Base-by-base conservation (phyloP, 2,797 vertebrate species). In the Falco biarmicus region DNA sequence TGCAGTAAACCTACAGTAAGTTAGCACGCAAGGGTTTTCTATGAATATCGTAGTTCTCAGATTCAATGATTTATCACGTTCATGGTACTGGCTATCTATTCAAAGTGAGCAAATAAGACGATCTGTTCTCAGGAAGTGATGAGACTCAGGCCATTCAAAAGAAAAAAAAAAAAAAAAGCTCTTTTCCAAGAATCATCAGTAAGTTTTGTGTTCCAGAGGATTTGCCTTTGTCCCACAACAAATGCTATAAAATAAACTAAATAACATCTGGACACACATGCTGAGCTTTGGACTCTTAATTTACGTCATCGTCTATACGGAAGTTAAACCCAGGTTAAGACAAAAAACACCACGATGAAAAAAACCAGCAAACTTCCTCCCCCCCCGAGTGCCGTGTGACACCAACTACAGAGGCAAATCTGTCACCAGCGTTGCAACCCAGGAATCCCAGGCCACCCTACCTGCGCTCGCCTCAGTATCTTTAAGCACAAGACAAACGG, bases 381-480 rank as follows among this genome's bases (percentile, higher is more conserved):
- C 4, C 4, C 2, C 15, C 1, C 37, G 8, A n/a, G 10, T 8
- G 63, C 79, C 0, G 6, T 1, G 1, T 7, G 59, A 56, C 66
- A 53, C 13, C 24, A 61, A 50, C 0, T 10, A 19, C 20, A n/a
- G 45, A 17, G 13, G 24, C 20, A 43, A 26, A 11, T 11, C 29
- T 37, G n/a, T 7, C 59, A 50, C 28, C 54, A 20, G 1, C 4
- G 12, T 3, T 24, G 54, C 88, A 61, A 43, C 45, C 34, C 13
- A 34, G 15, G 59, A 66, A 60, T 9, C 45, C n/a, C 6, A 2
- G 14, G 6, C 19, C 6, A 26, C 28, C 37, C 54, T 5, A 3
- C 5, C 14, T 15, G 19, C 19, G 26, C 20, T 41, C 11, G 4
- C 5, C 15, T 19, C 15, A 26, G 28, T 17, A 43, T 4, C 32